Evolutionary conservation across 2,797 vertebrate genomes (phyloP), one percentile per base, ranked within the genome.

Genomic region (Octomys mimax): DNA sequence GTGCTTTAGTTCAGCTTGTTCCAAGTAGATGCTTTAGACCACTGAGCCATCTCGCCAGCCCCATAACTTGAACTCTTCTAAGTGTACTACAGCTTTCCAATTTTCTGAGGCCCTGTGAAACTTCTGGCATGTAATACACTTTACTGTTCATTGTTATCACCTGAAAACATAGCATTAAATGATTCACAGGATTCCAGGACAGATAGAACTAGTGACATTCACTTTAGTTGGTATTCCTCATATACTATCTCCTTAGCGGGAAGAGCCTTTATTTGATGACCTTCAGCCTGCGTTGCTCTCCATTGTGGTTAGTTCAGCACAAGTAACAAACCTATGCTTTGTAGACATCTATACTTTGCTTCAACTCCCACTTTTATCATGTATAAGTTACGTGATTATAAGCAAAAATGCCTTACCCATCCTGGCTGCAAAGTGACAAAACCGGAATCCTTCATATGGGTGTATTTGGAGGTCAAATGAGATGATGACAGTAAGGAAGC

Each of bases 251-350:
- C 3, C 52, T 66, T 92, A 18, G 24, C 6, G 71, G 87, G 9
- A 31, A 62, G 24, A 42, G 24, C 36, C 24, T 28, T 94, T 84
- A n/a, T 31, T 75, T 6, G 9, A 2, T n/a, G 54, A 81, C 19
- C 42, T 10, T 14, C 24, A 19, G 4, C 5, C 19, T 22, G 1
- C 10, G 22, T 4, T 3, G 0, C 14, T 57, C 22, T 36, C 52
- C 19, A 5, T 3, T 10, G 0, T 42, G 33, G 71, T 28, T 49
- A 81, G 24, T 83, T 87, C 26, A 54, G 28, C 46, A 68, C 6
- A 77, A 4, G n/a, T 52, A 31, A 54, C 1, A 61, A 61, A 6
- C 10, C 2, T 80, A 7, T 78, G 16, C 52, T 42, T 93, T 68
- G 49, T 54, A 59, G 61, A 7, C 21, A 14, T 78, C 21, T 68